Evolutionary conservation across 2,888 invertebrate genomes (phyloP), one percentile per base, ranked within the genome.

Genomic region (Pharmacophagus antenor): DNA sequence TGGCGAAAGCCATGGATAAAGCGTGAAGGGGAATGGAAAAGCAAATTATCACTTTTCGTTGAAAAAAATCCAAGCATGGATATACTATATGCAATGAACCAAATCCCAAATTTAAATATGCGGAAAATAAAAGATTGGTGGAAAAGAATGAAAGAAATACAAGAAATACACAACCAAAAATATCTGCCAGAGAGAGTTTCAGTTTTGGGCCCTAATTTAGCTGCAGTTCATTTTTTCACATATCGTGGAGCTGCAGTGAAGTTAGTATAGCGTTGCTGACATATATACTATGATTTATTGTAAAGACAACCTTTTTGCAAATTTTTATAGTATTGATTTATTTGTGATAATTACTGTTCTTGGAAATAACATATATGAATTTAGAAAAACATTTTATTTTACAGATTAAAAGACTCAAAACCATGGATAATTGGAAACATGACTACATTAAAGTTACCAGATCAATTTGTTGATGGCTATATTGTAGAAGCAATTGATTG

Each of bases 161-260:
- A 81, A 60, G 92, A 93, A 65, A 91, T 92, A 27, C 78, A 87
- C 56, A 86, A 92, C 72, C 95, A 96, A 71, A 88, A 84, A 59
- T 94, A 85, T 74, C 78, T 93, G 6, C 80, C 90, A 0, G 91
- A 93, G 56, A 85, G 95, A 62, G 92, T 94, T 65, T 76, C 92
- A 60, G 82, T 88, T 41, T 80, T 96, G 1, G 98, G 98, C 0
- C 86, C 94, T 37, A 96, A 99, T 79, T 83, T 99, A 65, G 97
- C 96, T 1, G 94, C 96, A 0, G 94, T 98, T 8, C 96, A 97
- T 86, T 98, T 98, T 79, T 85, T 98, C 51, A 89, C 96, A 1
- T 91, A 91, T 76, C 92, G 96, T 25, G 93, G 93, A n/a, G 97
- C 96, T 2, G 89, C 93, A 60, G 93, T 97, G 0, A 95, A 94